Evolutionary conservation across 1,140 invertebrate species (phyloP).

Genomic region (Cyphomyrmex costatus): DNA sequence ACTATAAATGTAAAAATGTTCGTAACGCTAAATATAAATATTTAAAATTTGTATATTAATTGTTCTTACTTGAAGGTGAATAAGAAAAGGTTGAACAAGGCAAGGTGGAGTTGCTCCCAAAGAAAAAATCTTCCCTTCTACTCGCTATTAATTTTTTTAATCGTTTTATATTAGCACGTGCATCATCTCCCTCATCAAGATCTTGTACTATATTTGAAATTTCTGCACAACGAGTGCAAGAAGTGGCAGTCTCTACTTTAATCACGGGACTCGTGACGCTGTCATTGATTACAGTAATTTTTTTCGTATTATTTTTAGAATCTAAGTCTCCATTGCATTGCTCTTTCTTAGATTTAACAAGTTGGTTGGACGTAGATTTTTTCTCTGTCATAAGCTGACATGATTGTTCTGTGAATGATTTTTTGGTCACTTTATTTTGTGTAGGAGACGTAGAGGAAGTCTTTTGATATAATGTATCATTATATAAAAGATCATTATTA

Average conservation of each 20-base stretch:
- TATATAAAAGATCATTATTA: slow-evolving; percentile 64
- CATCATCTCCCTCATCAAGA: slow-evolving; percentile 68
- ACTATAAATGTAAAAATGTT: neutral
- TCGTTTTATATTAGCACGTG: slow-evolving; percentile 74
- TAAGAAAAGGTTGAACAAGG: slow-evolving; percentile 39
- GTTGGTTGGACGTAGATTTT: neutral
- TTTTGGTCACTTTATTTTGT: slow-evolving; percentile 18
- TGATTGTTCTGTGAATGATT: neutral
- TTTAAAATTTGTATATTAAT: neutral
- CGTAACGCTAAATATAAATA: neutral
- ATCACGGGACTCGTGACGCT: neutral
- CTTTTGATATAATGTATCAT: slow-evolving; percentile 13
- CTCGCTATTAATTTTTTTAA: slow-evolving; percentile 76
- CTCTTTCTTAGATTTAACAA: neutral
- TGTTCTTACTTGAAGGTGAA: slow-evolving; percentile 57
- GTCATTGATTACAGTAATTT: neutral
- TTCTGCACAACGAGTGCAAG: slow-evolving; percentile 18
- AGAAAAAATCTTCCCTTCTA: slow-evolving; percentile 78
- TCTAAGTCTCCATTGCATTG: neutral
- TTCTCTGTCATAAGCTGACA: neutral
- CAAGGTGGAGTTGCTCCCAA: slow-evolving; percentile 48
- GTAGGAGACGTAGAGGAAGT: neutral
- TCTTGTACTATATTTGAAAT: slow-evolving; percentile 26
- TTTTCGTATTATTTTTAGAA: slow-evolving; percentile 6
- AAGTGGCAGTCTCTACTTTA: neutral